Evolutionary conservation across 2,888 invertebrate genomes (phyloP).

Genomic region (Temnothorax unifasciatus): DNA sequence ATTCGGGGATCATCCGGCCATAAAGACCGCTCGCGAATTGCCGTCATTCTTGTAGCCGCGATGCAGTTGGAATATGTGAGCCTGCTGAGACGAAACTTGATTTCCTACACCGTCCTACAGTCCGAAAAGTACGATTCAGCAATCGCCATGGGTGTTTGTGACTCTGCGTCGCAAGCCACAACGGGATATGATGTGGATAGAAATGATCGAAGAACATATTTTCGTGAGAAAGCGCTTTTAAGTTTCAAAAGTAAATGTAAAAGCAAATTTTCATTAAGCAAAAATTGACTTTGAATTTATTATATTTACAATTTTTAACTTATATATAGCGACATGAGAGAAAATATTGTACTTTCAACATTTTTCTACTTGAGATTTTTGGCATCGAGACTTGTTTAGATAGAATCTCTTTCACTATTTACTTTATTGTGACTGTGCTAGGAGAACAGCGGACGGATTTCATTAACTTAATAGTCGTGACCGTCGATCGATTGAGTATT

Average conservation of each 20-base stretch:
- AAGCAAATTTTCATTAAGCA: not conserved
- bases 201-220: constrained; percentile 4
- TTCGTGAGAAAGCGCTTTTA: not conserved
- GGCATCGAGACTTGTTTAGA: not conserved
- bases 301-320: not conserved
- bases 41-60: constrained; percentile 54
- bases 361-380: not conserved
- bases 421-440: not conserved
- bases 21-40: constrained; percentile 55
- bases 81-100: constrained; percentile 41
- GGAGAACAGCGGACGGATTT: constrained; percentile 50
- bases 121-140: constrained; percentile 30
- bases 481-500: constrained; percentile 63
- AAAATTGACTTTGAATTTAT: not conserved
- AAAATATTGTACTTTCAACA: not conserved
- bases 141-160: not conserved
- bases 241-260: not conserved
- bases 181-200: not conserved
- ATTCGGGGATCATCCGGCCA: constrained; percentile 46
- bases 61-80: constrained; percentile 61
- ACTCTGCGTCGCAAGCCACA: not conserved
- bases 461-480: constrained; percentile 66
- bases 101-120: constrained; percentile 40
- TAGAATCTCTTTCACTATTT: not conserved
- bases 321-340: not conserved